Conservation (phyloP, 1,140 invertebrate genomes). For the Drosophila burlai region DNA sequence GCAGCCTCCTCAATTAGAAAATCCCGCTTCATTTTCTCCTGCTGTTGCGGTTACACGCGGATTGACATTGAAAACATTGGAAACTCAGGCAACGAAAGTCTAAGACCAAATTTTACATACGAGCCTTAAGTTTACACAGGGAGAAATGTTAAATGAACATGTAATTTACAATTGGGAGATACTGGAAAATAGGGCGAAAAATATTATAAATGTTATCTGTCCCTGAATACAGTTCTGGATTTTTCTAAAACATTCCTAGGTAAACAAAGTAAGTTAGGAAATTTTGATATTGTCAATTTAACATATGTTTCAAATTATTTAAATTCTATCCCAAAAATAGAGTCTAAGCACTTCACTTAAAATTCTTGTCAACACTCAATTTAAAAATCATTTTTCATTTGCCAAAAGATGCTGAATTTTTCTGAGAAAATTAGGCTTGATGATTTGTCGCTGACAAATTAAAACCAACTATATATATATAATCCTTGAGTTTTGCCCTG, state of each 20-base stretch:
- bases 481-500: conserved; percentile 13
- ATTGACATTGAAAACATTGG: conserved; percentile 57
- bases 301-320: conserved; percentile 3
- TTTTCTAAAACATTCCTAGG: not conserved
- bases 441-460: conserved; percentile 6
- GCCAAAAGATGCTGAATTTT: not conserved
- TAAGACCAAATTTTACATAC: conserved; percentile 28
- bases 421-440: not conserved
- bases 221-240: not conserved
- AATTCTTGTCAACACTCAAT: conserved; percentile 1
- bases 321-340: not conserved
- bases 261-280: not conserved
- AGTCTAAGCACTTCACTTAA: not conserved
- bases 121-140: conserved; percentile 13
- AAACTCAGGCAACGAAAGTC: conserved; percentile 6
- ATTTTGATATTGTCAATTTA: not conserved
- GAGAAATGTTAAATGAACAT: not conserved
- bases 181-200: no score
- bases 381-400: conserved; percentile 1
- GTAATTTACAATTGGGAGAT: not conserved
- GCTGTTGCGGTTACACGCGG: conserved; percentile 46
- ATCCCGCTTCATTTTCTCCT: conserved; percentile 36
- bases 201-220: no score
- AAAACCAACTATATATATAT: not conserved
- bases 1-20: conserved; percentile 42